Conservation (phyloP, 2,113 vertebrate genomes). For the Taxidea taxus region DNA sequence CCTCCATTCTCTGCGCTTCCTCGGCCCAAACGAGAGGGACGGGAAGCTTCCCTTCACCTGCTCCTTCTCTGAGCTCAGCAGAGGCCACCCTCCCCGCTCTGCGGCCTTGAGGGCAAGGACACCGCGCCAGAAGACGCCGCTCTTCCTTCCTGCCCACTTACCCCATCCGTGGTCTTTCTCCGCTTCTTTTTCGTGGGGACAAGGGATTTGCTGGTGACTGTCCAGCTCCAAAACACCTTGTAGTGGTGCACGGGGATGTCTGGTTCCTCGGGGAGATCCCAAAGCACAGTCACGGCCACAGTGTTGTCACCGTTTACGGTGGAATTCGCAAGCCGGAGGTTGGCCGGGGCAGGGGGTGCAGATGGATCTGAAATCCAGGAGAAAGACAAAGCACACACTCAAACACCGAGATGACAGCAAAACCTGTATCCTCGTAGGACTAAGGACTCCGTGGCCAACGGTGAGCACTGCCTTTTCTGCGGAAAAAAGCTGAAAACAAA, state of each 20-base stretch:
- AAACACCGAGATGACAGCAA: rapidly evolving
- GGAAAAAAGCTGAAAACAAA: rapidly evolving
- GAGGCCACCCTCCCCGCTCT: rapidly evolving
- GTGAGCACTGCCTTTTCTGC: rapidly evolving
- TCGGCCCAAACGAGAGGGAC: rapidly evolving
- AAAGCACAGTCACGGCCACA: constrained; percentile 86
- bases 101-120: rapidly evolving
- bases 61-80: rapidly evolving
- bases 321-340: constrained; percentile 87
- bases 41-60: rapidly evolving
- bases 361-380: constrained; percentile 88
- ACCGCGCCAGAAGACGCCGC: rapidly evolving
- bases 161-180: constrained; percentile 92
- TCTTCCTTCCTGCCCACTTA: constrained; percentile 62
- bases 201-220: constrained; percentile 84
- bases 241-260: constrained; percentile 96
- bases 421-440: rapidly evolving
- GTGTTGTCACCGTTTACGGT: constrained; percentile 84
- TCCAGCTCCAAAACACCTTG: constrained; percentile 97
- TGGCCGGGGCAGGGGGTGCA: constrained; percentile 88
- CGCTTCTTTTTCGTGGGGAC: constrained; percentile 93
- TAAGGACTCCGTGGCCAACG: rapidly evolving
- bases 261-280: constrained; percentile 90
- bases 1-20: rapidly evolving
- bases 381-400: not conserved